Percentiles rank a stretch among this genome's conserved stretches.
These are phyloP conservation scores for Coenobita brevimanus DNA, from an alignment of 1,140 invertebrate genomes.

Conservation along the genomic window DNA sequence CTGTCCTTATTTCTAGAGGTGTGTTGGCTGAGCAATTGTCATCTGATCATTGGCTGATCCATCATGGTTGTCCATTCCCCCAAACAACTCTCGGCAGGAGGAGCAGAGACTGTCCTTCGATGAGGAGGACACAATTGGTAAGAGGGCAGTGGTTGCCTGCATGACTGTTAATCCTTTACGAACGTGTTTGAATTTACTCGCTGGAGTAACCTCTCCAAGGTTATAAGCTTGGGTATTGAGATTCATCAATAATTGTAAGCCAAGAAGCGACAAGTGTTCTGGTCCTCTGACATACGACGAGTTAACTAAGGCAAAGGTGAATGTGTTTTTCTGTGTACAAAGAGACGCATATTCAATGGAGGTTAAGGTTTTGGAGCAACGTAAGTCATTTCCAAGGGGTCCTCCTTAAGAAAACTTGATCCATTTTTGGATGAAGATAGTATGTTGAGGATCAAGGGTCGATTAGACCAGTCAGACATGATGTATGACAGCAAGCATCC, in stretches of 20 bases:
- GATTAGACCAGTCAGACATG: constrained; percentile 11
- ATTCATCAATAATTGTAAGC: constrained; percentile 5
- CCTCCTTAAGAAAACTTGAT: constrained; percentile 2
- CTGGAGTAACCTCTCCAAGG: neutral
- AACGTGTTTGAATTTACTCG: neutral
- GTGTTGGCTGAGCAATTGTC: neutral
- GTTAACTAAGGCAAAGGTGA: constrained; percentile 14
- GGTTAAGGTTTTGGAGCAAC: neutral
- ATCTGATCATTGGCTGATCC: too few relatives aligned
- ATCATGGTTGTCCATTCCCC: neutral
- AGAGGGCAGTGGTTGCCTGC: neutral
- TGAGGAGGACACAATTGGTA: neutral
- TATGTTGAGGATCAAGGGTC: constrained; percentile 23
- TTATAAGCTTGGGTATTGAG: neutral
- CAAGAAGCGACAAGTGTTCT: neutral
- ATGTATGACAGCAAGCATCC: neutral
- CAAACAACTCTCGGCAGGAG: neutral
- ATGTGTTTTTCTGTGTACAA: constrained; percentile 3
- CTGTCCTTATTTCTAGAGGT: constrained; percentile 9
- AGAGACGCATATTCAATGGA: neutral
- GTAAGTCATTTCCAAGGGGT: neutral
- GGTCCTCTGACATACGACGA: neutral
- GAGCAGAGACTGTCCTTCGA: neutral
- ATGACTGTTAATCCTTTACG: neutral
- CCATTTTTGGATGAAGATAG: neutral